Evolutionary conservation across 2,888 invertebrate species (phyloP).

Genomic region (Cosmia trapezina): DNA sequence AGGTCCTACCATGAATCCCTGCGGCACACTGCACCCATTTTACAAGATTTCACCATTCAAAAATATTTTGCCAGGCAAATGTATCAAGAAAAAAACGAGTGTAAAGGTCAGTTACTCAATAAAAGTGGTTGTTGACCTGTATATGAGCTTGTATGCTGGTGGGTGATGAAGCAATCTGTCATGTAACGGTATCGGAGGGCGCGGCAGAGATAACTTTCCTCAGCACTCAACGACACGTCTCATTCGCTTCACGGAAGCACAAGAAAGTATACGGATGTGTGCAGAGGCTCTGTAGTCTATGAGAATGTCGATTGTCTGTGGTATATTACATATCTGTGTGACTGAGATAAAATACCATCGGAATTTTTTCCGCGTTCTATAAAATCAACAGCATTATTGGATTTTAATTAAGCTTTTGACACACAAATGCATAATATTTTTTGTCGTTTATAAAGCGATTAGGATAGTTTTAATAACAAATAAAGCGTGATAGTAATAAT

Average conservation of each 20-base stretch:
- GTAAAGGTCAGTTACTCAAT: conserved; percentile 81
- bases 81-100: conserved; percentile 69
- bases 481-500: conserved; percentile 10
- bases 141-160: conserved; percentile 52
- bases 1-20: conserved; percentile 16
- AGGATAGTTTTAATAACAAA: conserved; percentile 20
- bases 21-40: conserved; percentile 22
- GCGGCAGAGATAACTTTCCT: conserved; percentile 79
- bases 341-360: conserved; percentile 20
- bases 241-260: conserved; percentile 72
- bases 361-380: conserved; percentile 8
- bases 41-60: conserved; percentile 48
- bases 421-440: conserved; percentile 13
- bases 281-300: conserved; percentile 48
- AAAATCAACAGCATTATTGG: conserved; percentile 19
- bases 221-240: conserved; percentile 63
- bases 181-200: conserved; percentile 74
- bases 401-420: conserved; percentile 48
- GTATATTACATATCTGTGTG: conserved; percentile 39
- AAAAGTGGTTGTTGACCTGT: conserved; percentile 61
- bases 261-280: conserved; percentile 70
- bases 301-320: conserved; percentile 67
- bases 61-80: conserved; percentile 37
- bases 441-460: conserved; percentile 31
- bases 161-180: conserved; percentile 72